Base-by-base conservation (phyloP, 2,888 invertebrate genomes). In the Drosophila diplacantha region DNA sequence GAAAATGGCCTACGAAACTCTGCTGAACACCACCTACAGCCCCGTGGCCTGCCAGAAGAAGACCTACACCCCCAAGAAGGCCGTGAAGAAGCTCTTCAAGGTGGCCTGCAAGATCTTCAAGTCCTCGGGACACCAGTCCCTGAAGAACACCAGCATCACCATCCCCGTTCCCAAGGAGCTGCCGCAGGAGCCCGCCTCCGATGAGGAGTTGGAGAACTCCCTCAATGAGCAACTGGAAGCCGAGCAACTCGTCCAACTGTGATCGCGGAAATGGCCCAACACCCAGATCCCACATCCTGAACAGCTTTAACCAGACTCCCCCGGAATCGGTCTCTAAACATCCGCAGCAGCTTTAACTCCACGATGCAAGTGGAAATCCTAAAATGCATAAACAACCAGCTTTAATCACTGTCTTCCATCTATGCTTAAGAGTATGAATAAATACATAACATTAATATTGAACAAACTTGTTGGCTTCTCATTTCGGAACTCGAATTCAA, bases 1-100 rank as follows among this genome's bases (percentile, higher is more conserved):
- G 38, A 58, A 38, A 18, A 59, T 86, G 86, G 72, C 70, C 20
- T 85, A 83, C 73, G 76, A 85, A 73, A 69, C 69, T 32, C 74
- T 85, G 24, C 46, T 72, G 22, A 78, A 75, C 55, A 54, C 69
- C 16, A 38, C 60, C 22, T 51, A 53, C 63, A 58, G 38, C 43
- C 34, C 29, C 2, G 32, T 44, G 9, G 51, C 31, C 26, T 58
- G 51, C 50, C 51, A 72, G 44, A 83, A 81, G 32, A 72, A 67
- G 14, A 70, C 71, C 29, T 73, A 73, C 39, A 64, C 63, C 14
- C 72, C 78, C 18, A 47, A 71, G 3, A 75, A 80, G 50, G 67
- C 67, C 12, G 63, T 87, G 22, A 81, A 73, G 63, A 82, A 75
- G 51, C 73, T 75, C 29, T 47, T 79, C 31, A 85, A 80, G 51